Evolutionary conservation across 2,113 vertebrate species (phyloP).

Genomic region (Stomatorhinus ivindoensis): DNA sequence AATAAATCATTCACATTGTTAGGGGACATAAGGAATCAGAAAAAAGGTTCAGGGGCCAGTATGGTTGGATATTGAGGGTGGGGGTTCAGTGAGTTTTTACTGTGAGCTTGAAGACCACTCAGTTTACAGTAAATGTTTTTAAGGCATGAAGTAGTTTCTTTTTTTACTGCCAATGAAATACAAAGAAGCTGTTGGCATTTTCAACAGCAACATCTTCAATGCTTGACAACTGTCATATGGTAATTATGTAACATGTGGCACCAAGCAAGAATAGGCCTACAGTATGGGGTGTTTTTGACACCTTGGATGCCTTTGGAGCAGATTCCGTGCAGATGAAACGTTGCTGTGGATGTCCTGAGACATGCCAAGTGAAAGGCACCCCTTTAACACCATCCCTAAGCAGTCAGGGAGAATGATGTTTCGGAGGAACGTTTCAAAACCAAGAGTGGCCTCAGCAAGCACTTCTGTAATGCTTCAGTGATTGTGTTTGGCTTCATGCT

Average conservation of each 20-base stretch:
- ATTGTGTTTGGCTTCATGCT: background rate
- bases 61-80: background rate
- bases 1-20: slow-evolving; percentile 21
- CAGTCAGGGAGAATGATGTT: background rate
- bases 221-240: background rate
- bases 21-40: slow-evolving; percentile 9
- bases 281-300: background rate
- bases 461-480: background rate
- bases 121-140: background rate
- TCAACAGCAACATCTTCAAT: background rate
- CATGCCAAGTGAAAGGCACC: background rate
- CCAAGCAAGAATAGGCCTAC: background rate
- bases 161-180: background rate
- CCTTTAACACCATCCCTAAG: background rate
- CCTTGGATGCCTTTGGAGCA: background rate
- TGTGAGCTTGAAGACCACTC: background rate
- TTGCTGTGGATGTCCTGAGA: background rate
- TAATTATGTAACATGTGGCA: background rate
- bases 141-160: background rate
- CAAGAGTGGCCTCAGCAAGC: background rate
- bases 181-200: background rate
- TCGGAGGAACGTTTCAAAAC: background rate
- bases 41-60: background rate
- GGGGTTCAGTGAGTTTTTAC: background rate
- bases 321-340: background rate